Percentiles rank a stretch among this genome's conserved stretches.
Conservation (phyloP, 2,888 invertebrate species). For the Nemapogon koenigi region DNA sequence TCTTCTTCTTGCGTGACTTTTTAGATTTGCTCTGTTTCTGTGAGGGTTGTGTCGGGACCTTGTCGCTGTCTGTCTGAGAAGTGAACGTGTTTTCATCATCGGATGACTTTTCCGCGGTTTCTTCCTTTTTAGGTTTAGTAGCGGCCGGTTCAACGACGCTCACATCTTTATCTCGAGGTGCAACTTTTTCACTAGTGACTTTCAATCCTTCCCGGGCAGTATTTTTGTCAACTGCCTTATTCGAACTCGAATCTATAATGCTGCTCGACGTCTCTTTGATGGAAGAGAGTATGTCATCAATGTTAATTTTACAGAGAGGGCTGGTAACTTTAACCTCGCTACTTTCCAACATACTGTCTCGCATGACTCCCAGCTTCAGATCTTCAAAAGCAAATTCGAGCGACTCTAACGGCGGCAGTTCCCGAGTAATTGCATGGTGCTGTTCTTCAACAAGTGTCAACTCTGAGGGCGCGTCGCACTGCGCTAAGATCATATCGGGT, state of each 20-base stretch:
- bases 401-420: slow-evolving; percentile 44
- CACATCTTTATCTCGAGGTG: slow-evolving; percentile 32
- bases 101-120: slow-evolving; percentile 60
- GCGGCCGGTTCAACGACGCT: neutral
- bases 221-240: too few species aligned
- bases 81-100: slow-evolving; percentile 61
- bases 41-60: slow-evolving; percentile 37
- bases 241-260: slow-evolving; percentile 40
- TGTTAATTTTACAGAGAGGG: slow-evolving; percentile 54
- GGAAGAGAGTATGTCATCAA: slow-evolving; percentile 49
- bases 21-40: slow-evolving; percentile 53
- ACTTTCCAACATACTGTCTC: slow-evolving; percentile 45
- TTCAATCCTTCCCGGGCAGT: slow-evolving; percentile 4
- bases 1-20: slow-evolving; percentile 68
- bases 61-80: slow-evolving; percentile 64
- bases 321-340: slow-evolving; percentile 37
- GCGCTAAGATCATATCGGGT: slow-evolving; percentile 54
- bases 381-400: slow-evolving; percentile 51
- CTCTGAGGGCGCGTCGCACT: slow-evolving; percentile 50
- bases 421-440: slow-evolving; percentile 38
- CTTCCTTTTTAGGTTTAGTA: slow-evolving; percentile 7
- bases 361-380: slow-evolving; percentile 51
- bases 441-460: slow-evolving; percentile 55
- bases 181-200: slow-evolving; percentile 29
- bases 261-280: slow-evolving; percentile 42